phyloP scores from a whole-genome alignment of 2,113 vertebrate species.

The Athene noctua region DNA sequence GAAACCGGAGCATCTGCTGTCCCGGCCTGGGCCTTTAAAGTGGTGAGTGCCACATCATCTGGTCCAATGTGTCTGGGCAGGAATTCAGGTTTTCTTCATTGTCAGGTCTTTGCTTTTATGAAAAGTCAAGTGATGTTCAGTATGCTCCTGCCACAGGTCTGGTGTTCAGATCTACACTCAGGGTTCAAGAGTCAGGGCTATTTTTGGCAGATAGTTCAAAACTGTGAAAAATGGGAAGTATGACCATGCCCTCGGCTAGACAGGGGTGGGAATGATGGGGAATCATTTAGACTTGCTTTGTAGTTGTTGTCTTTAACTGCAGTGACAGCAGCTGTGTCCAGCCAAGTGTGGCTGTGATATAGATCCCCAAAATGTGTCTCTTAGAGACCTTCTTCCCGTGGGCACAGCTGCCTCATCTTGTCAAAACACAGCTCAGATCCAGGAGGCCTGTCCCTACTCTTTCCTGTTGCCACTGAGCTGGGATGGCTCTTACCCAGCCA shows the following conservation, averaged over 20 bases:
- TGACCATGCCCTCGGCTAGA: neutral
- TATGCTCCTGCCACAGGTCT: neutral
- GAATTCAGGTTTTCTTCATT: neutral
- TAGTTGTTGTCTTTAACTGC: neutral
- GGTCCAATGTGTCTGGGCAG: neutral
- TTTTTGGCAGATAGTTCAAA: neutral
- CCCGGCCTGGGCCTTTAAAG: constrained; percentile 87
- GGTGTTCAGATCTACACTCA: neutral
- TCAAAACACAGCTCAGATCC: neutral
- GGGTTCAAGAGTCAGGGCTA: neutral
- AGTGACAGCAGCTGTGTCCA: neutral
- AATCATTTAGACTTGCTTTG: neutral
- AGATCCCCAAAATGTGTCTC: neutral
- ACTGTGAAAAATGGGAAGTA: neutral
- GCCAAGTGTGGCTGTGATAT: neutral
- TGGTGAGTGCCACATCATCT: constrained; percentile 74
- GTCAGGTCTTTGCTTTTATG: neutral
- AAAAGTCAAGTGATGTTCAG: neutral
- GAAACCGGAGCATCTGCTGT: constrained; percentile 91
- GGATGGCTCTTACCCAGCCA: neutral
- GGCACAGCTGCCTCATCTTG: neutral
- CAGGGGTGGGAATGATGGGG: neutral
- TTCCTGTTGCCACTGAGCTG: neutral
- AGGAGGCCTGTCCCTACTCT: neutral
- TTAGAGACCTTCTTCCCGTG: neutral